A percentile compares a stretch with the other conserved stretches of the same genome.
These are phyloP conservation scores for Taurulus bubalis DNA, from an alignment of 2,113 vertebrate species.

Conservation along the genomic window DNA sequence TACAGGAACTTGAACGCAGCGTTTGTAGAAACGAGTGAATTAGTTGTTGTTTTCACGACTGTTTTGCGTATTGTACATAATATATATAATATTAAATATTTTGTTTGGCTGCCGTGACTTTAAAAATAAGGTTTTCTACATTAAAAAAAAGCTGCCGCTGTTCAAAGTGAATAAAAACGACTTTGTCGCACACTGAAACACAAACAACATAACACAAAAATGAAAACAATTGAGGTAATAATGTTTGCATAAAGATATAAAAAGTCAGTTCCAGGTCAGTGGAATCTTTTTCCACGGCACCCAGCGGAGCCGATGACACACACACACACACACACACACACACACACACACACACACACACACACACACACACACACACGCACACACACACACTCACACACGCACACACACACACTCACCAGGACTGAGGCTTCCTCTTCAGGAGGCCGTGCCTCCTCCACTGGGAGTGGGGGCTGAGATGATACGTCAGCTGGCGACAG, in stretches of 20 bases:
- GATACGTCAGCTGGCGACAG: slow-evolving; percentile 97
- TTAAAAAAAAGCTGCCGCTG: neutral
- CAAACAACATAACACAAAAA: neutral
- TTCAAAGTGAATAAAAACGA: neutral
- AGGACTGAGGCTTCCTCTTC: slow-evolving; percentile 96
- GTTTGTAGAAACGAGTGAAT: too few species aligned
- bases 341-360: too few species aligned
- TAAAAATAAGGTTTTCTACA: slow-evolving; percentile 9
- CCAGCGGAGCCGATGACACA: slow-evolving; percentile 61
- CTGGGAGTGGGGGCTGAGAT: slow-evolving; percentile 97
- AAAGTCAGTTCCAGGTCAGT: too few species aligned
- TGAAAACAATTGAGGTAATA: too few species aligned
- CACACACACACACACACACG: neutral
- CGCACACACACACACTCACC: slow-evolving; percentile 84
- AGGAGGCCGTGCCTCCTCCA: slow-evolving; percentile 93
- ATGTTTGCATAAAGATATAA: too few species aligned
- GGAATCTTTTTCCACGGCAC: too few species aligned
- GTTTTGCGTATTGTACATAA: too few species aligned
- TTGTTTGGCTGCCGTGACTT: neutral
- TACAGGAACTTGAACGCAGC: too few species aligned
- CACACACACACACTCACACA: slow-evolving; percentile 82
- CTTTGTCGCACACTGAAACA: neutral
- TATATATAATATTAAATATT: too few species aligned
- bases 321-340: slow-evolving; percentile 38
- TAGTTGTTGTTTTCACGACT: too few species aligned